Conservation (phyloP, 2,113 vertebrate species). For the Elgaria multicarinata region DNA sequence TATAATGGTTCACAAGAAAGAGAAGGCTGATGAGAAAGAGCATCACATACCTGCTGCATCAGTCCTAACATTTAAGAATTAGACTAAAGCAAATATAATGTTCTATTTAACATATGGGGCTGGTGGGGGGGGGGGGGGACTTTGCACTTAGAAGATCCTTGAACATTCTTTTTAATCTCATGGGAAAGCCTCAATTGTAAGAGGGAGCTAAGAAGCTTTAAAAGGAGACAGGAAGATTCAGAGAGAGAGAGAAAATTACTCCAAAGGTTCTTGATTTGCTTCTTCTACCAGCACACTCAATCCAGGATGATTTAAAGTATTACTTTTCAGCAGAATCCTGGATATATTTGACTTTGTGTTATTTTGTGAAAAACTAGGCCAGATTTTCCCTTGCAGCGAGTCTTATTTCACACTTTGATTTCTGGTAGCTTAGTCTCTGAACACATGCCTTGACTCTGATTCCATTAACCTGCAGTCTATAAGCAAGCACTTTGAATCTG, state of each 20-base stretch:
- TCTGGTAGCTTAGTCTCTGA: constrained; percentile 1
- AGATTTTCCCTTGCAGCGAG: constrained; percentile 18
- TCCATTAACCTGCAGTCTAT: constrained; percentile 8
- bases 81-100: not conserved
- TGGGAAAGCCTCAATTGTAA: not conserved
- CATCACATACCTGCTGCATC: accelerated
- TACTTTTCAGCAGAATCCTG: not conserved
- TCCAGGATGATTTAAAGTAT: constrained; percentile 30
- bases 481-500: not conserved
- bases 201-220: constrained; percentile 13
- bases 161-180: constrained; percentile 2
- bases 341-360: constrained; percentile 20
- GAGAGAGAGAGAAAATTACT: constrained; percentile 15
- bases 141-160: constrained; percentile 22
- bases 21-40: not conserved
- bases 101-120: not conserved
- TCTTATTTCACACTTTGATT: constrained; percentile 21
- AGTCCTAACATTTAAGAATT: constrained; percentile 18
- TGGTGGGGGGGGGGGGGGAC: not conserved
- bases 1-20: not conserved
- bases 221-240: constrained; percentile 33
- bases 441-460: not conserved
- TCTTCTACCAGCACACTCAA: not conserved
- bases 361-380: constrained; percentile 27
- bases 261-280: constrained; percentile 29